Percentiles rank a stretch among this genome's conserved stretches.
Evolutionary conservation across 2,797 vertebrate species (phyloP).

Genomic region (Petrocephalus schoutedeni): DNA sequence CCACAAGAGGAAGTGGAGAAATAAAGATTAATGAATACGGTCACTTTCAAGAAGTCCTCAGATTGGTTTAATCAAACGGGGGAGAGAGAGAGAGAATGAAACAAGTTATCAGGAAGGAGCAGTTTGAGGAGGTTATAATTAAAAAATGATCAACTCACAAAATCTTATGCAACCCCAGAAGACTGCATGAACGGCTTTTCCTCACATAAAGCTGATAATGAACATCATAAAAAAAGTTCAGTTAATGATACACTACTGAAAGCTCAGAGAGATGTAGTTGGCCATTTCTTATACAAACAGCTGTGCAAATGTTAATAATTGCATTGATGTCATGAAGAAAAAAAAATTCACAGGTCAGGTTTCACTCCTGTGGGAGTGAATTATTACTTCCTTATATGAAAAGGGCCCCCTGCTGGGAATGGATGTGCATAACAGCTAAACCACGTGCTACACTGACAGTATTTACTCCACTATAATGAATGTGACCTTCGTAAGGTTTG

Average conservation of each 20-base stretch:
- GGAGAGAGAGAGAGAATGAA: conserved; percentile 7
- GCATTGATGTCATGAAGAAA: conserved; percentile 17
- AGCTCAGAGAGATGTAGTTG: conserved; percentile 29
- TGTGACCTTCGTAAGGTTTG: background rate
- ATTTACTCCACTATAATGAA: conserved; percentile 31
- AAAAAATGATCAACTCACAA: background rate
- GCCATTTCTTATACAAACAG: conserved; percentile 31
- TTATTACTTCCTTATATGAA: conserved; percentile 29
- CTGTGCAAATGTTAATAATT: conserved; percentile 36
- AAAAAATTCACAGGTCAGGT: background rate
- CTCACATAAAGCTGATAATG: background rate
- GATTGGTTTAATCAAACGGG: conserved; percentile 25
- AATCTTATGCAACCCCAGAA: background rate
- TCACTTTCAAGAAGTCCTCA: conserved; percentile 14
- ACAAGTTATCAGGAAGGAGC: background rate
- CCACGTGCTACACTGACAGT: conserved; percentile 32
- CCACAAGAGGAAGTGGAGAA: background rate
- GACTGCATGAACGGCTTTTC: background rate
- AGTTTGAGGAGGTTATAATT: background rate
- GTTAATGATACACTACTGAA: conserved; percentile 45
- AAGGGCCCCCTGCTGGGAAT: conserved; percentile 30
- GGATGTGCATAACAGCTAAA: conserved; percentile 33
- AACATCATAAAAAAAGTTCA: conserved; percentile 32
- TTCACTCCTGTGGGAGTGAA: background rate
- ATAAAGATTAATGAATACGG: background rate